phyloP scores from a whole-genome alignment of 2,797 vertebrate genomes.

The Sandelia bainsii region DNA sequence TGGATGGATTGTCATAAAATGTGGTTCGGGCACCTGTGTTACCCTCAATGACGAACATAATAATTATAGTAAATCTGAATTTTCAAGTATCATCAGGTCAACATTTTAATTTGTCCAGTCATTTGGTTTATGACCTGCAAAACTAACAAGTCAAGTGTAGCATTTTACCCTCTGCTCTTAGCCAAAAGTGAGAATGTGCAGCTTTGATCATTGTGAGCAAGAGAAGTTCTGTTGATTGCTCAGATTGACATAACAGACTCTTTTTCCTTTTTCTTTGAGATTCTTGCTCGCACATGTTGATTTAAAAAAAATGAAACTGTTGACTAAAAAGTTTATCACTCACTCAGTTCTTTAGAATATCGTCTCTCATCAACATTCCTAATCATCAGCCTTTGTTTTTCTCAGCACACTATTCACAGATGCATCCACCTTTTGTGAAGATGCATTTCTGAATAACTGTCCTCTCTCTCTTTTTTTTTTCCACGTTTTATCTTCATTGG shows the following conservation, averaged over 20 bases:
- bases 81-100: not conserved
- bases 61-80: too few relatives aligned
- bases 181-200: not conserved
- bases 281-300: too few relatives aligned
- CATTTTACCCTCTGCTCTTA: too few relatives aligned
- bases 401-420: not conserved
- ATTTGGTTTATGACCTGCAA: not conserved
- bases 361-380: not conserved
- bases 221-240: not conserved
- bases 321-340: too few relatives aligned
- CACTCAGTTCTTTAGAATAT: too few relatives aligned
- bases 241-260: too few relatives aligned
- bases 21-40: too few relatives aligned
- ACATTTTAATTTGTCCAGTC: not conserved
- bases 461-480: slow-evolving; percentile 9
- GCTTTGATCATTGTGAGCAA: not conserved
- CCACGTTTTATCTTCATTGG: slow-evolving; percentile 3
- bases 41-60: too few relatives aligned
- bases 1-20: too few relatives aligned
- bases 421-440: slow-evolving; percentile 15
- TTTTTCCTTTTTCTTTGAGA: too few relatives aligned
- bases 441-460: slow-evolving; percentile 12
- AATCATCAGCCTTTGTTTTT: slow-evolving; percentile 25
- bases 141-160: too few relatives aligned
- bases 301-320: too few relatives aligned